Evolutionary conservation across 2,888 invertebrate species (phyloP), one percentile per base, ranked within the genome.

Genomic region (Leptinotarsa peninsularis): DNA sequence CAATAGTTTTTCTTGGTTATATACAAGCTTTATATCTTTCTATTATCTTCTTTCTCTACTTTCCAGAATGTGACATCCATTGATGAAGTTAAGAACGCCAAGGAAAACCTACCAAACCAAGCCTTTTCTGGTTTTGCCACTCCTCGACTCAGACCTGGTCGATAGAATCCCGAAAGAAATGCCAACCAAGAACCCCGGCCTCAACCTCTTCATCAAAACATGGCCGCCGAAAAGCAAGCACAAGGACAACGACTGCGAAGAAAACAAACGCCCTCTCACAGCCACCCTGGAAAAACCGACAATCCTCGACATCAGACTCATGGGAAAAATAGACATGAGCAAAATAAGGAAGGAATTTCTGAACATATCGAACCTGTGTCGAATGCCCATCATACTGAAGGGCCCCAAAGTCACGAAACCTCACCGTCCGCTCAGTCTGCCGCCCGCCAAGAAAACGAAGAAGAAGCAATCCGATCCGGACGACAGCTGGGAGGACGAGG

Each of bases 311-410:
- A 89, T 90, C 1, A 85, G 88, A 58, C 86, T 90, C 43, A 86
- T 90, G 52, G 88, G 89, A 18, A 90, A 90, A 81, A 87, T 92
- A 50, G 92, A 91, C 83, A 91, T 92, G 91, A 91, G 91, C 1
- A 83, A 89, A 69, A 85, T 91, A 49, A 88, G 90, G 67, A 90
- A 91, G 81, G 91, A 91, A 80, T 88, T 90, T 66, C 84, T 91
- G 17, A 87, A 89, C 69, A 87, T 89, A 18, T 84, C 88, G 10
- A 88, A 88, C 78, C 80, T 89, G 60, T 89, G 89, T 77, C 84
- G 86, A 23, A 76, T 85, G 68, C 87, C 88, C 4, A 73, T 87
- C 33, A 81, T 82, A 7, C 68, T 84, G 5, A 81, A 81, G 18
- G 80, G 76, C 58, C 17, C 72, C 3, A 75, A 72, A 58, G 49